Conservation (phyloP, 2,113 vertebrate species). For the Solenodon paradoxus region DNA sequence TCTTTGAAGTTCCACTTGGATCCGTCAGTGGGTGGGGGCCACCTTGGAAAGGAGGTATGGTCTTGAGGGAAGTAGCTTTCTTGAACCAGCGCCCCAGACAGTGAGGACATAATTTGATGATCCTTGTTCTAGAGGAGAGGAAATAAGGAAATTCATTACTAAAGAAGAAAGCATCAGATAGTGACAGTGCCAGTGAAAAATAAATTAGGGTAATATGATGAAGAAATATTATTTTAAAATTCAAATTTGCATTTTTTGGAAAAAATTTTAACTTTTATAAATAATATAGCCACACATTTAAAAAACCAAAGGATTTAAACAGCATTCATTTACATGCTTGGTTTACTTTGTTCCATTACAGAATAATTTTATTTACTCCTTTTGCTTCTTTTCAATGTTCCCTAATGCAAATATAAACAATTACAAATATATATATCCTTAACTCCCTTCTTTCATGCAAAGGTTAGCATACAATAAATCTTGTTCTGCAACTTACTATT, state of each 20-base stretch:
- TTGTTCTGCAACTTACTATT: not conserved
- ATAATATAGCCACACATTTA: not conserved
- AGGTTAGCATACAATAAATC: not conserved
- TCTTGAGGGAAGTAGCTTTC: too few relatives aligned
- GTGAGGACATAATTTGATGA: constrained; percentile 10
- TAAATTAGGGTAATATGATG: not conserved
- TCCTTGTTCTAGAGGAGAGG: not conserved
- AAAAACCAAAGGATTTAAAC: not conserved
- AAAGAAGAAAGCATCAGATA: not conserved
- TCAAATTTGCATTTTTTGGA: not conserved
- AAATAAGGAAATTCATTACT: not conserved
- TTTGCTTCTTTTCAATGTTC: constrained; percentile 23
- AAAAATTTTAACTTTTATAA: too few relatives aligned
- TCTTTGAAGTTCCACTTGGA: too few relatives aligned
- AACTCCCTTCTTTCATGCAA: not conserved
- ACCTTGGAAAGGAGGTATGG: too few relatives aligned
- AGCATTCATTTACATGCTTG: not conserved
- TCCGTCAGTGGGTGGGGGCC: too few relatives aligned
- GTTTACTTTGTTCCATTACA: not conserved
- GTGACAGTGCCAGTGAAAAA: not conserved
- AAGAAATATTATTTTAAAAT: not conserved
- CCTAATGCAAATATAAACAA: not conserved
- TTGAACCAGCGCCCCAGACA: too few relatives aligned
- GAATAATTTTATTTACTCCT: not conserved
- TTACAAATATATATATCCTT: not conserved